Evolutionary conservation across 2,888 invertebrate species (phyloP).

Genomic region (Meghimatium bilineatum): DNA sequence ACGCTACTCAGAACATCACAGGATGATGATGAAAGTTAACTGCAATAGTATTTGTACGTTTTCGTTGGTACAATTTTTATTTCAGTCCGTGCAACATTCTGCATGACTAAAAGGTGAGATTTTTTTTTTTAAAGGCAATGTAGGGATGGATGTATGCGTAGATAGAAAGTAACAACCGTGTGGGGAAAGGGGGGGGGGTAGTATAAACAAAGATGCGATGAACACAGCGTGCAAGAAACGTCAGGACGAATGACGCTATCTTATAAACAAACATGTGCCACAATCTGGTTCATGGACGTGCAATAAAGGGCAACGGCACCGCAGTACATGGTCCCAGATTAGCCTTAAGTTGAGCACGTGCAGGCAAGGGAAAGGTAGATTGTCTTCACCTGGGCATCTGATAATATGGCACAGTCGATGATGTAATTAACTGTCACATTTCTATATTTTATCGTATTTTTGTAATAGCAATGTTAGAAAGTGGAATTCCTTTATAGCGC

Average conservation of each 20-base stretch:
- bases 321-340: neutral
- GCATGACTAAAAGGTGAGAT: too few species aligned
- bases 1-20: too few species aligned
- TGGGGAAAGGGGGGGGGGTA: too few species aligned
- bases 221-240: neutral
- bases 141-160: too few species aligned
- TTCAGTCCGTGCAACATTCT: too few species aligned
- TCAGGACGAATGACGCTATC: neutral
- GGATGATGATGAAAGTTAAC: too few species aligned
- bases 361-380: neutral
- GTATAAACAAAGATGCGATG: too few species aligned
- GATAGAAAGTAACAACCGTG: too few species aligned
- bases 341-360: neutral
- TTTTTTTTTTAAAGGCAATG: too few species aligned
- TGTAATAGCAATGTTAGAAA: neutral
- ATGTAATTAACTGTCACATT: neutral
- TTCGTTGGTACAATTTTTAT: too few species aligned
- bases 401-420: neutral
- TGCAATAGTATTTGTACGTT: too few species aligned
- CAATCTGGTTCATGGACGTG: neutral
- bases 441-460: neutral
- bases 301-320: neutral
- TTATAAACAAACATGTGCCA: neutral
- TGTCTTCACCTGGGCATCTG: neutral
- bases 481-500: too few species aligned